Conservation (phyloP, 2,113 vertebrate species). For the Ophiodon elongatus region DNA sequence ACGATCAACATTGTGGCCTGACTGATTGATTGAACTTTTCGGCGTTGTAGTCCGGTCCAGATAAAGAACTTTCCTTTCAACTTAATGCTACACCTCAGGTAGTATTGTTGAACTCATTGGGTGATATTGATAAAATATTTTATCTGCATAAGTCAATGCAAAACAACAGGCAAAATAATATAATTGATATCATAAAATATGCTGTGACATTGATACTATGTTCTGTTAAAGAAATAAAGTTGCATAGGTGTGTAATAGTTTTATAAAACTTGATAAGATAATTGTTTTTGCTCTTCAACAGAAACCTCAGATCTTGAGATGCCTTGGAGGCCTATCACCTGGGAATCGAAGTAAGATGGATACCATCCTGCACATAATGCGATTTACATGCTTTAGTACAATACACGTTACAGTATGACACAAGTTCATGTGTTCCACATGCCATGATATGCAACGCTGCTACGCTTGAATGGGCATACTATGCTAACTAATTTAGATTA, state of each 20-base stretch:
- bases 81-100: too few species aligned
- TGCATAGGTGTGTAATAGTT: background rate
- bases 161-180: too few species aligned
- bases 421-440: background rate
- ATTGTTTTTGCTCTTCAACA: slow-evolving; percentile 39
- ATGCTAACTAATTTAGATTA: background rate
- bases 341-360: slow-evolving; percentile 65
- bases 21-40: too few species aligned
- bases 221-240: too few species aligned
- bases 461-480: background rate
- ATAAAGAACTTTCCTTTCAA: too few species aligned
- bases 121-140: too few species aligned
- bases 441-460: background rate
- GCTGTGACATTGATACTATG: too few species aligned
- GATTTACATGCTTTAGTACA: background rate
- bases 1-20: too few species aligned
- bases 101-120: too few species aligned
- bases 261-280: background rate
- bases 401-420: background rate
- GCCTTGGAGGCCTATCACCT: slow-evolving; percentile 74
- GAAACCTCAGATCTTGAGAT: slow-evolving; percentile 51
- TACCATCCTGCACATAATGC: background rate
- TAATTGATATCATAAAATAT: too few species aligned
- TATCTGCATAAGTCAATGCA: too few species aligned
- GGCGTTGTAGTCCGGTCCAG: too few species aligned